Percentiles rank a stretch among this genome's conserved stretches.
Evolutionary conservation across 2,797 vertebrate species (phyloP).

Genomic region (Acropternis orthonyx): DNA sequence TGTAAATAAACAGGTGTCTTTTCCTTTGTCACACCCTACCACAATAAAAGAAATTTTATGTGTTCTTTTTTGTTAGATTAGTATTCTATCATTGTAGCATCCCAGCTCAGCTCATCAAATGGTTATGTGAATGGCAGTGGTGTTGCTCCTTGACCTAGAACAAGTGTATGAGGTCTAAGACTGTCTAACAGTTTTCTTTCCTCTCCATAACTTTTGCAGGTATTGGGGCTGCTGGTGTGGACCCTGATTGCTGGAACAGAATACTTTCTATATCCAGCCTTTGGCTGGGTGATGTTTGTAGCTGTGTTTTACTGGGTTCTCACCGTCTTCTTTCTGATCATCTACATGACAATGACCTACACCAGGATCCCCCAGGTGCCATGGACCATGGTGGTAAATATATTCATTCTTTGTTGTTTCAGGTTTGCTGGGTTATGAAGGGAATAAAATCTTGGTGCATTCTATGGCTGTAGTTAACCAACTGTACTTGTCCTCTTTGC

Average conservation of each 20-base stretch:
- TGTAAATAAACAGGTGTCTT: background rate
- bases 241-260: constrained; percentile 89
- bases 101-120: background rate
- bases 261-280: constrained; percentile 83
- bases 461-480: background rate
- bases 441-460: background rate
- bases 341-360: constrained; percentile 86
- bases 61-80: background rate
- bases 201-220: constrained; percentile 66
- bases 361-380: constrained; percentile 85
- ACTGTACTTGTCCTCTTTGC: background rate
- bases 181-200: background rate
- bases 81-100: background rate
- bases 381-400: constrained; percentile 87
- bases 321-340: constrained; percentile 85
- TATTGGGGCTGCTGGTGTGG: constrained; percentile 90
- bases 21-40: background rate
- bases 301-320: constrained; percentile 88
- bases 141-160: background rate
- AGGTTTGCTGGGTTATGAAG: background rate
- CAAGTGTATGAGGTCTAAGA: background rate
- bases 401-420: background rate
- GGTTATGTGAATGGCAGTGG: background rate
- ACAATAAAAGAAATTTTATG: background rate
- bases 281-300: constrained; percentile 92